Evolutionary conservation across 2,888 invertebrate genomes (phyloP).

Genomic region (Rotaria magnacalcarata): DNA sequence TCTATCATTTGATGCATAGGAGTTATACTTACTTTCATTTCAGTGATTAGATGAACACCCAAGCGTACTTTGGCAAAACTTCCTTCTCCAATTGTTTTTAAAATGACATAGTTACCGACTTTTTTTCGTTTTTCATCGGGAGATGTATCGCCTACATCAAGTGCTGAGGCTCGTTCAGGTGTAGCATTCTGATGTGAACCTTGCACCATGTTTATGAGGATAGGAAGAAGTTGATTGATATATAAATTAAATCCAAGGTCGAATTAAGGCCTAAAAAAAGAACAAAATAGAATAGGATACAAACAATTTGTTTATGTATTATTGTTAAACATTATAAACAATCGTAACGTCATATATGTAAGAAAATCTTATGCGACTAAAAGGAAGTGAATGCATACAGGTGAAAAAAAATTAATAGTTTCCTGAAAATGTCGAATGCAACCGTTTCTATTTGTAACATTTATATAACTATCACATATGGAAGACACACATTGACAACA

Average conservation of each 20-base stretch:
- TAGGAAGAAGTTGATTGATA: background rate
- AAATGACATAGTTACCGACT: conserved; percentile 53
- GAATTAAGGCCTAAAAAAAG: background rate
- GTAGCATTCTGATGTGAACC: background rate
- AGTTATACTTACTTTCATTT: conserved; percentile 51
- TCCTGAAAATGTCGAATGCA: background rate
- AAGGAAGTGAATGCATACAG: background rate
- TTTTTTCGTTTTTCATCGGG: conserved; percentile 51
- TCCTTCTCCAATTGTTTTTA: conserved; percentile 51
- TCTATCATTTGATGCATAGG: too few relatives aligned
- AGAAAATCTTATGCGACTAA: background rate
- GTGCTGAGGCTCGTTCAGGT: background rate
- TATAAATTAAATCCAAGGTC: background rate
- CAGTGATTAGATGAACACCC: conserved; percentile 51
- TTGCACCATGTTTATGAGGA: conserved; percentile 15
- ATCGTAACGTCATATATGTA: background rate
- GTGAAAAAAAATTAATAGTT: background rate
- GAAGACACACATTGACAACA: background rate
- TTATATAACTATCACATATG: background rate
- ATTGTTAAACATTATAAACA: background rate
- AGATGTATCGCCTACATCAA: background rate
- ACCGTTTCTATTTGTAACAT: background rate
- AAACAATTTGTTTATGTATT: background rate
- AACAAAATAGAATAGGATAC: background rate
- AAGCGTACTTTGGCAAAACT: conserved; percentile 52